phyloP scores from a whole-genome alignment of 2,797 vertebrate species.

The Sebastes iracundus region DNA sequence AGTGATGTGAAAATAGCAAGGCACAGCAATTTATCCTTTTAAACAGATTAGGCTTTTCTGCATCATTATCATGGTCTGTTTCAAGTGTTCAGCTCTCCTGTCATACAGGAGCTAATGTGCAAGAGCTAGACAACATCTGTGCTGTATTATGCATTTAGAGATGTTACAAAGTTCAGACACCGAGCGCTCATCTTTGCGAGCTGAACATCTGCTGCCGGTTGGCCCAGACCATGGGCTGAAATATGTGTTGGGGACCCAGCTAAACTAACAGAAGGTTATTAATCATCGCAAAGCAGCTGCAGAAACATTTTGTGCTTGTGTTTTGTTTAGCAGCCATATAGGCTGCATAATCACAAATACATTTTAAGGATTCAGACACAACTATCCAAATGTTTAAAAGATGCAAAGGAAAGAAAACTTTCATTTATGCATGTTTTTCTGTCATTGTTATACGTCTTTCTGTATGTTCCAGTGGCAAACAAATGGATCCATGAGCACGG shows the following conservation, averaged over 20 bases:
- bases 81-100: neutral
- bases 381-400: neutral
- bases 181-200: conserved; percentile 28
- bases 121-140: conserved; percentile 59
- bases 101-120: conserved; percentile 16
- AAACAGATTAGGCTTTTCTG: neutral
- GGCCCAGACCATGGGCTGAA: conserved; percentile 26
- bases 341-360: neutral
- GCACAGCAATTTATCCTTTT: neutral
- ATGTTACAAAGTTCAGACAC: conserved; percentile 49
- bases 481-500: conserved; percentile 96
- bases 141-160: conserved; percentile 49
- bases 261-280: conserved; percentile 35
- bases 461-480: conserved; percentile 89
- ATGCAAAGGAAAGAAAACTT: neutral
- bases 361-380: neutral
- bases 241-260: conserved; percentile 24
- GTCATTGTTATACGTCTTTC: neutral
- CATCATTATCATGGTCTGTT: neutral
- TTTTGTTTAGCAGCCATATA: neutral
- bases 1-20: neutral
- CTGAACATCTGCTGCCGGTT: conserved; percentile 62
- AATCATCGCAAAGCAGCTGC: conserved; percentile 45
- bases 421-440: neutral
- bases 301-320: conserved; percentile 22